These are phyloP conservation scores for Bambusicola thoracicus DNA, from an alignment of 2,113 vertebrate species.

Conservation along the genomic window DNA sequence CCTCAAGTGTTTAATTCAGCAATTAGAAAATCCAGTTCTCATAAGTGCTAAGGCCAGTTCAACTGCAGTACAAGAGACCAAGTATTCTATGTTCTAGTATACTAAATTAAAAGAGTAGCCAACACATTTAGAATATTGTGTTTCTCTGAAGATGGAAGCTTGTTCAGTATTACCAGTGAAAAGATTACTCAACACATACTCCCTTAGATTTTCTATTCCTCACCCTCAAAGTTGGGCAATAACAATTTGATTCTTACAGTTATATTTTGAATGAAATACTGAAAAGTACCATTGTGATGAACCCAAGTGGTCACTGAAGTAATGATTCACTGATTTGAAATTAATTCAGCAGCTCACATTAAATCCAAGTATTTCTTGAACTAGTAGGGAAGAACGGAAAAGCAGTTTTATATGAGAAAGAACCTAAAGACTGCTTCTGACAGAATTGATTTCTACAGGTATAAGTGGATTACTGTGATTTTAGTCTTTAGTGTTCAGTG, in stretches of 20 bases:
- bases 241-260: not conserved
- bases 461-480: not conserved
- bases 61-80: not conserved
- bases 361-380: not conserved
- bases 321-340: constrained; percentile 1
- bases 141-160: not conserved
- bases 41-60: not conserved
- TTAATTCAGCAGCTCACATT: not conserved
- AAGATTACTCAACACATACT: not conserved
- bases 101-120: not conserved
- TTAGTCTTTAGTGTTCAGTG: not conserved
- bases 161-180: not conserved
- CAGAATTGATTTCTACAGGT: not conserved
- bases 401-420: not conserved
- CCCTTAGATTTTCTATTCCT: not conserved
- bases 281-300: not conserved
- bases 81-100: not conserved
- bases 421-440: not conserved
- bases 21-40: not conserved
- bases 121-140: not conserved
- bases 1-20: not conserved
- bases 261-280: not conserved
- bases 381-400: not conserved
- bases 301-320: not conserved
- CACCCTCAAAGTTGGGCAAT: not conserved